phyloP scores from a whole-genome alignment of 2,888 invertebrate species.

The Polyploca ridens region DNA sequence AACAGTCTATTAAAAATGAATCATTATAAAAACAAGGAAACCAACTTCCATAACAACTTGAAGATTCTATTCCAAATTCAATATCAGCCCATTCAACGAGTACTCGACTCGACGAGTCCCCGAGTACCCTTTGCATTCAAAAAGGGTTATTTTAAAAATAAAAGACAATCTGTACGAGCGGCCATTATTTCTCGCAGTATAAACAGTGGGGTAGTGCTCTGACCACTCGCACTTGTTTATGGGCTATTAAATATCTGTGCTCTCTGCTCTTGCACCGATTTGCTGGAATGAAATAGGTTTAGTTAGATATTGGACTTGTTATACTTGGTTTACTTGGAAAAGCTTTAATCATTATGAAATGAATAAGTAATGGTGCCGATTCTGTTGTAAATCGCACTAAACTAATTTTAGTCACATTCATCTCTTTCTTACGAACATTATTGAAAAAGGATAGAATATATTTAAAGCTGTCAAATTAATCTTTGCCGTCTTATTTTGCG shows the following conservation, averaged over 20 bases:
- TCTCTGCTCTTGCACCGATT: not conserved
- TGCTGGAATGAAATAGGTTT: slow-evolving; percentile 24
- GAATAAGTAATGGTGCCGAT: too few species aligned
- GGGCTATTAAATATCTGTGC: slow-evolving; percentile 35
- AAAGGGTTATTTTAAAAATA: slow-evolving; percentile 7
- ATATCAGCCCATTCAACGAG: not conserved
- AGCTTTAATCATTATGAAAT: too few species aligned
- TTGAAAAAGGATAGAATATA: too few species aligned
- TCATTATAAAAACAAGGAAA: not conserved
- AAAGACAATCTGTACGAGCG: slow-evolving; percentile 3
- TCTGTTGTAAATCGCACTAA: too few species aligned
- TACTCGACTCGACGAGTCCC: not conserved
- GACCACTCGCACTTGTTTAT: slow-evolving; percentile 44
- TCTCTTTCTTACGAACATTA: too few species aligned
- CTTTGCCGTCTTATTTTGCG: too few species aligned
- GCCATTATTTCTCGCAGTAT: slow-evolving; percentile 17
- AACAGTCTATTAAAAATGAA: not conserved
- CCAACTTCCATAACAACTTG: not conserved
- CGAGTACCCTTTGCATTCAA: slow-evolving; percentile 1
- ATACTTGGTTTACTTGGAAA: too few species aligned
- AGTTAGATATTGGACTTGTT: slow-evolving; percentile 15
- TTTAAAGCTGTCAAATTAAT: too few species aligned
- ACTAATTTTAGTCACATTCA: too few species aligned
- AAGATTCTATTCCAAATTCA: not conserved
- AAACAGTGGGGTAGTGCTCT: slow-evolving; percentile 37